These are phyloP conservation scores for Podotricha telesiphe DNA, from an alignment of 2,888 invertebrate genomes.

Conservation along the genomic window DNA sequence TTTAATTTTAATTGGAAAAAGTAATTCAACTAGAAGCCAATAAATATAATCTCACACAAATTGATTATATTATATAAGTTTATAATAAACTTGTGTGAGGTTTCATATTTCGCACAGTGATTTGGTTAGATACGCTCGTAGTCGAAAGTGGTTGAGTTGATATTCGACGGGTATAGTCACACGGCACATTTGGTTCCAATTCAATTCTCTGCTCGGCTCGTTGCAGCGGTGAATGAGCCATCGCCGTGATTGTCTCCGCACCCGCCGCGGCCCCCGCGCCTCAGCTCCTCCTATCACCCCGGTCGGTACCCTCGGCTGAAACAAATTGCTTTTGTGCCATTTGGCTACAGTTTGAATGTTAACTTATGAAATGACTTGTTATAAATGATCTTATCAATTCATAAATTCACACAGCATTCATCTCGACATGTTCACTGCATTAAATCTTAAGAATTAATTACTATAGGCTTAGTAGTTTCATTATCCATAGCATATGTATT, in stretches of 20 bases:
- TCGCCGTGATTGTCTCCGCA: conserved; percentile 70
- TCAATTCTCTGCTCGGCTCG: conserved; percentile 79
- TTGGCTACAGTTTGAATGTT: conserved; percentile 26
- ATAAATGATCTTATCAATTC: conserved; percentile 10
- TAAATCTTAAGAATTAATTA: no score
- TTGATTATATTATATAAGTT: no score
- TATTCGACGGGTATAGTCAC: conserved; percentile 70
- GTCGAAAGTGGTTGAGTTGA: conserved; percentile 34
- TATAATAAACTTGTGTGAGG: conserved; percentile 27
- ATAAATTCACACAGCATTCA: conserved; percentile 10
- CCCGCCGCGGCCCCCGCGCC: conserved; percentile 36
- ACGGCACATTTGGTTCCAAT: conserved; percentile 82
- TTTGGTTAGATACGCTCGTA: conserved; percentile 28
- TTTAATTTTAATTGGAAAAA: background rate
- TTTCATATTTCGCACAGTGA: conserved; percentile 28
- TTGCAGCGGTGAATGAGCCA: conserved; percentile 79
- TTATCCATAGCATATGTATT: no score
- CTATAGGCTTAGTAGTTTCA: no score
- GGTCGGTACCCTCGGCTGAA: conserved; percentile 40
- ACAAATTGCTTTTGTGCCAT: conserved; percentile 33
- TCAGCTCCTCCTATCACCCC: conserved; percentile 43
- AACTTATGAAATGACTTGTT: conserved; percentile 20
- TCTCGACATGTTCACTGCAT: background rate
- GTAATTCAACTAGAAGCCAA: background rate
- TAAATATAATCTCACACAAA: background rate